Evolutionary conservation across 2,797 vertebrate species (phyloP), one percentile per base, ranked within the genome.

Genomic region (Enteromius anoplus): DNA sequence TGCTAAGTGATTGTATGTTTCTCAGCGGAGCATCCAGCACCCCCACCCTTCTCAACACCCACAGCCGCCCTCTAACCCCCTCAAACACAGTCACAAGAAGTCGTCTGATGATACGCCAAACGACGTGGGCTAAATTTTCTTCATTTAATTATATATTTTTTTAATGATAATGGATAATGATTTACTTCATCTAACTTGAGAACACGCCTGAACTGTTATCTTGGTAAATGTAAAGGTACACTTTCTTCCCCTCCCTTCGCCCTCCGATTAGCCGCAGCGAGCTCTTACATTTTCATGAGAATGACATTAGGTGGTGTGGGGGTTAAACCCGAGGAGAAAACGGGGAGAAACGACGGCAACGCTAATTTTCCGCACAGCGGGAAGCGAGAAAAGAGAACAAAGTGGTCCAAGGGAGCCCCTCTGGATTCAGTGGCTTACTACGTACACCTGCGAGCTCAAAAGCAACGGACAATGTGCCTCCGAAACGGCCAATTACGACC

Each of bases 381-480:
- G 92, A 92, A 83, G 93, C 87, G 88, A 91, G 89, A 93, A 89
- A 90, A 82, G 90, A 86, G 92, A 93, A 95, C 94, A 95, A 95
- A 94, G 93, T 90, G 90, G 86, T 86, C 91, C 89, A 91, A 91
- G 94, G 93, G 93, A 93, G 93, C 92, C 90, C 92, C 89, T 83
- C 91, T 89, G 91, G 84, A 90, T 91, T 93, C 90, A 64, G 88
- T 85, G 89, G 92, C 93, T 95, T 95, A 95, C 94, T 93, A 92
- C 92, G 91, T 92, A 94, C 95, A 95, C 95, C 95, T 95, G 95
- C 95, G 90, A 92, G 88, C 93, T 95, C 93, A 95, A 95, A 94
- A 93, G 93, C 90, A 73, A 32, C 72, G 90, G 91, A 95, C 94
- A 95, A 95, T 93, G 91, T 88, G 91, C 89, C 91, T 92, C 92